A percentile compares a stretch with the other conserved stretches of the same genome.
phyloP scores from a whole-genome alignment of 2,888 invertebrate genomes.

The Apodemia hepburni region DNA sequence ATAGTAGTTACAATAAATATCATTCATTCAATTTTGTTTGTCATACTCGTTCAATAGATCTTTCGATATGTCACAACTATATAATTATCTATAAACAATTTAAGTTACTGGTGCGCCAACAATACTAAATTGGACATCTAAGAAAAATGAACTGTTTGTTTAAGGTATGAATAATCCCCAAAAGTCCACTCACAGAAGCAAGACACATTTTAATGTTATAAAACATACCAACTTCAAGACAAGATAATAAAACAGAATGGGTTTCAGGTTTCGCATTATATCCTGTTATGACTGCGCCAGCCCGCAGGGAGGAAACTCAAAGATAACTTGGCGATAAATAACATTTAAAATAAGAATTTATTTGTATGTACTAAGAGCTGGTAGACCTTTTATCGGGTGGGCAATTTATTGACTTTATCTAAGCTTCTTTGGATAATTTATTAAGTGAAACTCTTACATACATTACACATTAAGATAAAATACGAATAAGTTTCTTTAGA shows the following conservation, averaged over 20 bases:
- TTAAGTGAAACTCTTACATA: not conserved
- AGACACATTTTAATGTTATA: not conserved
- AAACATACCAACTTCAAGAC: constrained; percentile 42
- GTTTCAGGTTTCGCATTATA: not conserved
- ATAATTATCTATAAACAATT: too few relatives aligned
- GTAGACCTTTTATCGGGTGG: not conserved
- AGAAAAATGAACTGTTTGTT: too few relatives aligned
- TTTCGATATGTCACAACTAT: too few relatives aligned
- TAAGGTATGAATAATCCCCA: too few relatives aligned
- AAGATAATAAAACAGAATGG: constrained; percentile 28
- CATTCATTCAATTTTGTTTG: too few relatives aligned
- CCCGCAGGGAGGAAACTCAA: constrained; percentile 5
- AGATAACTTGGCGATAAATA: constrained; percentile 13
- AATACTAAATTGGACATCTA: too few relatives aligned
- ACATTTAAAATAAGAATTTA: constrained; percentile 11
- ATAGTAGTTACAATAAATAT: too few relatives aligned
- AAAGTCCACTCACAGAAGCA: not conserved
- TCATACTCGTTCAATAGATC: too few relatives aligned
- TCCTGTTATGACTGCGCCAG: not conserved
- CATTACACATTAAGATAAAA: not conserved
- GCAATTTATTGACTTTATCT: not conserved
- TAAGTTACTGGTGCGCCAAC: too few relatives aligned
- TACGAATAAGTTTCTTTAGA: not conserved
- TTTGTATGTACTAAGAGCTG: constrained; percentile 8
- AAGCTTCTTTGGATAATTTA: not conserved